Evolutionary conservation across 2,797 vertebrate species (phyloP).

Genomic region (Brachyrhaphis roseni): DNA sequence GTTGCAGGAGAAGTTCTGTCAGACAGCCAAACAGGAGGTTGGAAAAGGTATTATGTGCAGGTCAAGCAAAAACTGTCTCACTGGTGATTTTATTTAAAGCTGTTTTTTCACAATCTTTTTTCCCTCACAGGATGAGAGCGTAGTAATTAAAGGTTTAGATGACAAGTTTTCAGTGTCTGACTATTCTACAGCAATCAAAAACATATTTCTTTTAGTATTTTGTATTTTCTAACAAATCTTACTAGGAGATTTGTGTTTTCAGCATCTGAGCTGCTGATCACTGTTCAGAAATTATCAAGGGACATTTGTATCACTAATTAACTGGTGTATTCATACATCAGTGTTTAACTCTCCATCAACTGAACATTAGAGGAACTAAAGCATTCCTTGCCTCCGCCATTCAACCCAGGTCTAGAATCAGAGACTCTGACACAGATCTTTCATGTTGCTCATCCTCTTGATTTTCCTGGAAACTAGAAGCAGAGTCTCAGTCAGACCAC

Average conservation of each 20-base stretch:
- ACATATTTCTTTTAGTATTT: neutral
- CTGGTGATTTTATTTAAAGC: no score
- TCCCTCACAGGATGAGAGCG: no score
- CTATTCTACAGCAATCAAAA: neutral
- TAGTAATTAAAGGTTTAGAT: neutral
- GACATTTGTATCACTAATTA: neutral
- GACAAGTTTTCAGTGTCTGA: neutral
- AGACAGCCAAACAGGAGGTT: no score
- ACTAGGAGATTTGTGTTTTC: neutral
- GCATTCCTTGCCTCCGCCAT: neutral
- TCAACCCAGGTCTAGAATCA: neutral
- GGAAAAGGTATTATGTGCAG: no score
- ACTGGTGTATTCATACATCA: neutral
- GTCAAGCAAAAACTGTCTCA: no score
- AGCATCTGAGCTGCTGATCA: neutral
- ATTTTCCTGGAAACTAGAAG: slow-evolving; percentile 29
- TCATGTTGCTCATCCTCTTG: neutral
- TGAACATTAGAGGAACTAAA: neutral
- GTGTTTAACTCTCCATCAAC: neutral
- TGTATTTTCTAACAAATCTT: neutral
- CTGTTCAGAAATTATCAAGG: neutral
- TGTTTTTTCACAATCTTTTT: no score
- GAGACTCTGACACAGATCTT: neutral
- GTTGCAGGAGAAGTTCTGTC: no score
- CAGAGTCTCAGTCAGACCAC: slow-evolving; percentile 11